Base-by-base conservation (phyloP, 2,888 invertebrate genomes). In the Andrena marginata region DNA sequence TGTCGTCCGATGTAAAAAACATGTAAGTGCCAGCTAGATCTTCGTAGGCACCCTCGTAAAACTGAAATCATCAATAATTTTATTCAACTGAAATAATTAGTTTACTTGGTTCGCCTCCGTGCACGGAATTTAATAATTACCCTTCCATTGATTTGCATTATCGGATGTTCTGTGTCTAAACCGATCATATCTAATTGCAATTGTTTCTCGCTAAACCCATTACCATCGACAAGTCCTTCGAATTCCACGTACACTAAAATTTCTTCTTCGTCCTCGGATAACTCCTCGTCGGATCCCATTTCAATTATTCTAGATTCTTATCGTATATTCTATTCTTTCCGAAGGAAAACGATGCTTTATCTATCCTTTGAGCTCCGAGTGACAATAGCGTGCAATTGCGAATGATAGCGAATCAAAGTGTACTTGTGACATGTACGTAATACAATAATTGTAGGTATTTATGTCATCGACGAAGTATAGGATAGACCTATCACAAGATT, bases 1-100 rank as follows among this genome's bases (percentile, higher is more conserved):
- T 93, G 42, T 95, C 94, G 82, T 96, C 95, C 89, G 96, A 96
- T 91, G 96, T 96, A 92, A 97, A 97, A 92, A 97, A 97, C 92
- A 97, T 94, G 86, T 96, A 96, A 20, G 97, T 97, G 26, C 97
- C 97, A 80, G 96, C 92, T 8, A 96, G 95, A 91, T 96, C 95
- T 90, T 96, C 96, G 93, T 96, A 97, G 69, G 95, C 95, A 23
- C 97, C 97, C 96, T 92, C 89, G 93, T 95, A 94, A 84, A 93
- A 93, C 94, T 93, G 72, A 60, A 85, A 86, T 63, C 75, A 65
- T 60, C 35, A 82, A 10, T 16, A 29, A 74, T 1, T 16, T 16
- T 6, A 54, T 62, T 16, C 8, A n/a, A n/a, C 26, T 59, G n/a
- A 0, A 26, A 60, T 10, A 60, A 49, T 13, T 26, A 23, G 23